Percentiles rank a stretch among this genome's conserved stretches.
These are phyloP conservation scores for Pachyseris speciosa DNA, from an alignment of 64 coral and sea anemone species.

Conservation along the genomic window DNA sequence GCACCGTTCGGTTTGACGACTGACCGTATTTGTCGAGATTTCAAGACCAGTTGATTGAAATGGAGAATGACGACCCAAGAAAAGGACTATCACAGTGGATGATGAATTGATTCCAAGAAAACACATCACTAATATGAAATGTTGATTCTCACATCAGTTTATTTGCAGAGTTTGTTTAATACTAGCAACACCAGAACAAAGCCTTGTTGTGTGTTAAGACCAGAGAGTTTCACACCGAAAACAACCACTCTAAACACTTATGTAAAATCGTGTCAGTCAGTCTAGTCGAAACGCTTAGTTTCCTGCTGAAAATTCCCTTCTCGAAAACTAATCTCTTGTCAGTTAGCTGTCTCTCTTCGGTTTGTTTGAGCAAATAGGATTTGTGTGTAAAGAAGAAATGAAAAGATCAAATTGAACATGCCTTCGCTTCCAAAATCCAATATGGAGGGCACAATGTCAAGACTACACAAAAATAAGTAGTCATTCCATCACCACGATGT, in stretches of 20 bases:
- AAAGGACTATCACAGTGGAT: neutral
- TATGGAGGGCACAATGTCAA: constrained; percentile 37
- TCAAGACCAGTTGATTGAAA: constrained; percentile 45
- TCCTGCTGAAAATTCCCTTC: neutral
- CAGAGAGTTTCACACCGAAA: neutral
- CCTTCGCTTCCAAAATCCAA: constrained; percentile 1
- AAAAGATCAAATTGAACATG: constrained; percentile 20
- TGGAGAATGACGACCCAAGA: neutral
- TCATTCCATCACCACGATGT: constrained; percentile 7
- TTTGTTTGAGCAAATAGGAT: constrained; percentile 19
- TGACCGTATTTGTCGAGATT: constrained; percentile 21
- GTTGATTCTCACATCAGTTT: neutral
- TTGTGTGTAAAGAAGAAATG: neutral
- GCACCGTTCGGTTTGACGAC: constrained; percentile 1
- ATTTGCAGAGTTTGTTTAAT: constrained; percentile 1
- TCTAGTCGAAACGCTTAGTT: neutral
- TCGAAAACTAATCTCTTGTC: neutral
- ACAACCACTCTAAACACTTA: neutral
- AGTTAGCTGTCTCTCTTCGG: neutral
- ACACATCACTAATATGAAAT: neutral
- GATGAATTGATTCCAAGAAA: neutral
- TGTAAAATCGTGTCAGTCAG: neutral
- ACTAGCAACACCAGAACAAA: neutral
- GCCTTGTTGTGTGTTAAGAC: neutral
- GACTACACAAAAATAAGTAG: neutral